Percentiles rank a stretch among this genome's conserved stretches.
These are phyloP conservation scores for Cebidichthys violaceus DNA, from an alignment of 2,113 vertebrate genomes.

Conservation along the genomic window DNA sequence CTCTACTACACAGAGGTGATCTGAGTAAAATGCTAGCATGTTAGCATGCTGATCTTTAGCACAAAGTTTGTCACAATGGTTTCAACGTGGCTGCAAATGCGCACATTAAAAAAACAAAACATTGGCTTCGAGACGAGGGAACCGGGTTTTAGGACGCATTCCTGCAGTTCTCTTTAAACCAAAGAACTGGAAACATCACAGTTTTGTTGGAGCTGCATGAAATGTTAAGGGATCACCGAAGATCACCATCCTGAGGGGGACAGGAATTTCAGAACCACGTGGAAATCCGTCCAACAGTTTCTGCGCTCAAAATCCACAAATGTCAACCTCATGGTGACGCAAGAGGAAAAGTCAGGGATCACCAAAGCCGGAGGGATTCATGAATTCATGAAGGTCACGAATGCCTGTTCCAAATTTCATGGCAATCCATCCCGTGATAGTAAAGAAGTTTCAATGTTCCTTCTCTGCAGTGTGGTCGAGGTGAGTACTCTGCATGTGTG, in stretches of 20 bases:
- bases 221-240: not conserved
- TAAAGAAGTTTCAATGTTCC: not conserved
- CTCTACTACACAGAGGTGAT: not conserved
- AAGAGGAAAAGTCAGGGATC: not conserved
- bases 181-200: not conserved
- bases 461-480: not conserved
- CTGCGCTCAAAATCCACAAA: not conserved
- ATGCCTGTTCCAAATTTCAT: not conserved
- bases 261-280: not conserved
- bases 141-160: not conserved
- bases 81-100: not conserved
- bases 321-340: not conserved
- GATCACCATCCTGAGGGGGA: not conserved
- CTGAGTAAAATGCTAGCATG: not conserved
- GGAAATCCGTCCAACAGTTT: not conserved
- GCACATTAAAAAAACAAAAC: too few relatives aligned
- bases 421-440: not conserved
- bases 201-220: not conserved
- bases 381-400: not conserved
- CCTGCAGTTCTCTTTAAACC: not conserved
- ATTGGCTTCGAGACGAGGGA: not conserved
- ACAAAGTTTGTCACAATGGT: not conserved
- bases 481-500: slow-evolving; percentile 13
- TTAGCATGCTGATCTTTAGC: not conserved
- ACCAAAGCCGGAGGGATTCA: not conserved